These are phyloP conservation scores for Orientallactaga bullata DNA, from an alignment of 2,113 vertebrate species.

Conservation along the genomic window DNA sequence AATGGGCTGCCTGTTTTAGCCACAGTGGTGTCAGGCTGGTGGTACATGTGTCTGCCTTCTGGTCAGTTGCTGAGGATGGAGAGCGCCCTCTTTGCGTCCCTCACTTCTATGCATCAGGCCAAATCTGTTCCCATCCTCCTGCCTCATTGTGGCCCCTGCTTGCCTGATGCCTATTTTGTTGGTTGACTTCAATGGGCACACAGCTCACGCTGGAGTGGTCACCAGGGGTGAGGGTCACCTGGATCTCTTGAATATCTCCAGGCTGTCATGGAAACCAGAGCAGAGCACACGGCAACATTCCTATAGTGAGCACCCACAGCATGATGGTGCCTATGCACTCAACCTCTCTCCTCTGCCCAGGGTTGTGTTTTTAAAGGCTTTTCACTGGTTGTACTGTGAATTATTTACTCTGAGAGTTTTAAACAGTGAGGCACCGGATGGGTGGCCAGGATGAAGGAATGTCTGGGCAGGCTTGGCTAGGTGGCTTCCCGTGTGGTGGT, in stretches of 20 bases:
- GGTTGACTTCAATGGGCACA: not conserved
- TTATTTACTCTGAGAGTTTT: not conserved
- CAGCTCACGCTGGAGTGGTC: not conserved
- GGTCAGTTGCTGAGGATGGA: not conserved
- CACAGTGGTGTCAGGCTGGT: not conserved
- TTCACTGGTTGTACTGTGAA: not conserved
- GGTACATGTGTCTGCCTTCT: not conserved
- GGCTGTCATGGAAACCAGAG: fast-evolving
- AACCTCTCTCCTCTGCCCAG: not conserved
- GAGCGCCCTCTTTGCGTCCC: not conserved
- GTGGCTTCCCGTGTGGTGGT: not conserved
- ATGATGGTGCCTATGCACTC: too few species aligned
- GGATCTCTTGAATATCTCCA: not conserved
- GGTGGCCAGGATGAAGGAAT: not conserved
- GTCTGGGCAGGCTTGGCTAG: too few species aligned
- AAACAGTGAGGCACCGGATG: not conserved
- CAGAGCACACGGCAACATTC: not conserved
- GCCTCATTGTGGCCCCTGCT: not conserved
- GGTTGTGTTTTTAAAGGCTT: not conserved
- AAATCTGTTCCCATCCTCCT: not conserved
- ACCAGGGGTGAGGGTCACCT: not conserved
- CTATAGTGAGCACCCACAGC: not conserved
- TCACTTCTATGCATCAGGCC: not conserved
- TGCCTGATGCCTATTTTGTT: not conserved
- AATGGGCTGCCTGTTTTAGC: not conserved